A percentile compares a stretch with the other conserved stretches of the same genome.
Evolutionary conservation across 2,113 vertebrate species (phyloP).

Genomic region (Neoarius graeffei): DNA sequence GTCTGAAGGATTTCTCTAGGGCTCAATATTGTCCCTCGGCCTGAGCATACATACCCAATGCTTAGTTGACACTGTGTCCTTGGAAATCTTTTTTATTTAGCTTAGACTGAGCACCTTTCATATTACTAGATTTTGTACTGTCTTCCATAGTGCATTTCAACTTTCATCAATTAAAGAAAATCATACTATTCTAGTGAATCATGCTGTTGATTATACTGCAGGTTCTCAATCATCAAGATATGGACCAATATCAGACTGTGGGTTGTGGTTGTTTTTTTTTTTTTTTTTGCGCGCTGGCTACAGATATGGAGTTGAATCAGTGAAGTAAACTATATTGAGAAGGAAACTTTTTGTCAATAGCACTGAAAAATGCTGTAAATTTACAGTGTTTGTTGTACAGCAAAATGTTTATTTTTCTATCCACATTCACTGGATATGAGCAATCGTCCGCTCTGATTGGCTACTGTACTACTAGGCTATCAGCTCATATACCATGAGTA

Average conservation of each 20-base stretch:
- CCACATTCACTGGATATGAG: too few relatives aligned
- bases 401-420: neutral
- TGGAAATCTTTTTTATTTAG: conserved; percentile 9
- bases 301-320: neutral
- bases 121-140: neutral
- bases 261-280: neutral
- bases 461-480: too few relatives aligned
- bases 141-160: neutral
- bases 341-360: neutral
- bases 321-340: neutral
- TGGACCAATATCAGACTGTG: neutral
- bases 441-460: too few relatives aligned
- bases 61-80: conserved; percentile 13
- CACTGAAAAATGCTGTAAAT: neutral
- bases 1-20: neutral
- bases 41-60: conserved; percentile 40
- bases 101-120: neutral
- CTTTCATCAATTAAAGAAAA: neutral
- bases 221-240: neutral
- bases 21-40: conserved; percentile 19
- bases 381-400: neutral
- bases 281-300: too few relatives aligned
- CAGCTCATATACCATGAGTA: too few relatives aligned
- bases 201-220: neutral
- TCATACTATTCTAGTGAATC: neutral